These are phyloP conservation scores for Andrena hattorfiana DNA, from an alignment of 2,888 invertebrate genomes.

Conservation along the genomic window DNA sequence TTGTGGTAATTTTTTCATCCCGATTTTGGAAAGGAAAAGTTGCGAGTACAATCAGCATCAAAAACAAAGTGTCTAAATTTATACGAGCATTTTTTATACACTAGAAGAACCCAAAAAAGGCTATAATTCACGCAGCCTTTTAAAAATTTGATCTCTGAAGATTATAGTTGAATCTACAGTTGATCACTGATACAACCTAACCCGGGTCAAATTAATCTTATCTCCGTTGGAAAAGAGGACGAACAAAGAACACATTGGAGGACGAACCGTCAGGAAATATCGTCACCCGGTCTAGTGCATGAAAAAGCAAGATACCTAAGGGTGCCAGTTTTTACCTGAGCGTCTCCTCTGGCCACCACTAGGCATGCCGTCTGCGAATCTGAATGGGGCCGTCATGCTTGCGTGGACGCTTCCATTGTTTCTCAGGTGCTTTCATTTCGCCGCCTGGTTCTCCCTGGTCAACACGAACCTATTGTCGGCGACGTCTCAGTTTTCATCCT, in stretches of 20 bases:
- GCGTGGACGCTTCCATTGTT: slow-evolving; percentile 75
- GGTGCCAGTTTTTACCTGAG: slow-evolving; percentile 66
- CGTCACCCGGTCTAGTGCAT: neutral
- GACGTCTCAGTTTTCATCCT: slow-evolving; percentile 70
- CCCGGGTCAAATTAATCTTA: too few species aligned
- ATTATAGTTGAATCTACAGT: too few species aligned
- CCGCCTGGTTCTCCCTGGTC: slow-evolving; percentile 62
- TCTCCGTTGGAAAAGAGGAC: too few species aligned
- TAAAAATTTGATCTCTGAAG: too few species aligned
- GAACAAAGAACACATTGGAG: too few species aligned
- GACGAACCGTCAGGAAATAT: neutral
- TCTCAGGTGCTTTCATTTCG: slow-evolving; percentile 72
- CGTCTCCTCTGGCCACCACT: slow-evolving; percentile 68
- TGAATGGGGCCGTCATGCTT: slow-evolving; percentile 74
- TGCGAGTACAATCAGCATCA: too few species aligned
- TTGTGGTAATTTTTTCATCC: neutral
- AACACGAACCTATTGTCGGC: slow-evolving; percentile 64
- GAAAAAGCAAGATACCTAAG: slow-evolving; percentile 22
- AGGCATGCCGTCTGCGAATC: slow-evolving; percentile 69
- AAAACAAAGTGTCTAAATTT: too few species aligned
- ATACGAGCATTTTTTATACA: too few species aligned
- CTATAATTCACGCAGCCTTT: too few species aligned
- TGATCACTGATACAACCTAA: too few species aligned
- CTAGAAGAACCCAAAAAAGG: too few species aligned
- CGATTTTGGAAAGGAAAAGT: too few species aligned